Percentiles rank a stretch among this genome's conserved stretches.
Evolutionary conservation across 2,113 vertebrate genomes (phyloP).

Genomic region (Bufo bufo): DNA sequence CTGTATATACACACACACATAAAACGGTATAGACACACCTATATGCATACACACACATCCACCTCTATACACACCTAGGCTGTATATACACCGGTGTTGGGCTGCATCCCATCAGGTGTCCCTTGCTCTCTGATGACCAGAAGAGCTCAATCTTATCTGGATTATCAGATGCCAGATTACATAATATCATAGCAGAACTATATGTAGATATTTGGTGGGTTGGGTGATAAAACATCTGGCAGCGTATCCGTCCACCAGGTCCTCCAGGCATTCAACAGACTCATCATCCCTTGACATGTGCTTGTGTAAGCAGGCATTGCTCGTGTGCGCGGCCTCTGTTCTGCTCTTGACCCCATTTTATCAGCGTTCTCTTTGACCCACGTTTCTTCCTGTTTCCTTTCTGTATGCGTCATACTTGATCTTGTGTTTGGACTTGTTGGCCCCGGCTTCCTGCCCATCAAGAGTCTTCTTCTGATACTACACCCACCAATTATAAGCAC

Average conservation of each 20-base stretch:
- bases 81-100: too few relatives aligned
- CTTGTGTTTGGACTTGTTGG: not conserved
- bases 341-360: not conserved
- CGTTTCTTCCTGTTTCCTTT: conserved; percentile 19
- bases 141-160: not conserved
- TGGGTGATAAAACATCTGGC: not conserved
- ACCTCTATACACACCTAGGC: too few relatives aligned
- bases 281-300: not conserved
- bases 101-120: too few relatives aligned
- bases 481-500: too few relatives aligned
- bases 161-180: not conserved
- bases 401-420: not conserved
- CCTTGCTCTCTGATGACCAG: too few relatives aligned
- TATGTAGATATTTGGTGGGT: not conserved
- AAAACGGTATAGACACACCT: too few relatives aligned
- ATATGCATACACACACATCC: too few relatives aligned
- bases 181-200: not conserved
- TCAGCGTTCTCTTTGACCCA: not conserved
- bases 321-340: not conserved
- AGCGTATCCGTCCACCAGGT: not conserved
- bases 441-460: not conserved
- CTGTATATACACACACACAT: too few relatives aligned
- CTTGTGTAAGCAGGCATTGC: not conserved
- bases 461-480: not conserved
- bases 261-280: not conserved